Evolutionary conservation across 2,797 vertebrate genomes (phyloP).

Genomic region (Sarcoramphus papa): DNA sequence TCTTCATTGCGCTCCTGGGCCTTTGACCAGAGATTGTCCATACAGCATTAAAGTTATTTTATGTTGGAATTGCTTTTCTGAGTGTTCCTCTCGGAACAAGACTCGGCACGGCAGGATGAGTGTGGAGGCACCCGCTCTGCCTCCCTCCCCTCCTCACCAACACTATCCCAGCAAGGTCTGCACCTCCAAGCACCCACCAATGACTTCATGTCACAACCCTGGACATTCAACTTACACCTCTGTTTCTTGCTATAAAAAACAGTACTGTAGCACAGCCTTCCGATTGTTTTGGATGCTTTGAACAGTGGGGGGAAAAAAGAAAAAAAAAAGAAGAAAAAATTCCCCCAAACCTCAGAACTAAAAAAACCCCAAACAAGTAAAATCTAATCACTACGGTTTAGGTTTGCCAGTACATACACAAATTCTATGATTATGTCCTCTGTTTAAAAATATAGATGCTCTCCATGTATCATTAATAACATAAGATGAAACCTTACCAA

Average conservation of each 20-base stretch:
- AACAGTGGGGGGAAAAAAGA: accelerated
- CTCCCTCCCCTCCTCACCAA: not conserved
- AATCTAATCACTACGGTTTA: accelerated
- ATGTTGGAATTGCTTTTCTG: not conserved
- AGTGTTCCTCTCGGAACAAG: not conserved
- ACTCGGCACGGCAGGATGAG: not conserved
- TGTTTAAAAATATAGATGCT: not conserved
- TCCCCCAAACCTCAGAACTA: not conserved
- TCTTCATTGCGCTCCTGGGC: not conserved
- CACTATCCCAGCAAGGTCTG: not conserved
- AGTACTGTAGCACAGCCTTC: not conserved
- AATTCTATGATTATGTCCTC: not conserved
- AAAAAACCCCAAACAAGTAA: not conserved
- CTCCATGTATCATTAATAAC: not conserved
- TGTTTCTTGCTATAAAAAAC: not conserved
- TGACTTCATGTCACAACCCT: not conserved
- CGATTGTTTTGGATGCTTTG: not conserved
- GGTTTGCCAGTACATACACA: not conserved
- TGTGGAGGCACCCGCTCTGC: not conserved
- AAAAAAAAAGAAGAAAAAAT: not conserved
- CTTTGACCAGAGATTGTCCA: not conserved
- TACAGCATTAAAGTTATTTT: not conserved
- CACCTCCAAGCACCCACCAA: not conserved
- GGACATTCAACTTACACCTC: not conserved
- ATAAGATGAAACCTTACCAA: not conserved